Percentiles rank a stretch among this genome's conserved stretches.
These are phyloP conservation scores for Aulostomus chinensis DNA, from an alignment of 2,797 vertebrate species.

Conservation along the genomic window DNA sequence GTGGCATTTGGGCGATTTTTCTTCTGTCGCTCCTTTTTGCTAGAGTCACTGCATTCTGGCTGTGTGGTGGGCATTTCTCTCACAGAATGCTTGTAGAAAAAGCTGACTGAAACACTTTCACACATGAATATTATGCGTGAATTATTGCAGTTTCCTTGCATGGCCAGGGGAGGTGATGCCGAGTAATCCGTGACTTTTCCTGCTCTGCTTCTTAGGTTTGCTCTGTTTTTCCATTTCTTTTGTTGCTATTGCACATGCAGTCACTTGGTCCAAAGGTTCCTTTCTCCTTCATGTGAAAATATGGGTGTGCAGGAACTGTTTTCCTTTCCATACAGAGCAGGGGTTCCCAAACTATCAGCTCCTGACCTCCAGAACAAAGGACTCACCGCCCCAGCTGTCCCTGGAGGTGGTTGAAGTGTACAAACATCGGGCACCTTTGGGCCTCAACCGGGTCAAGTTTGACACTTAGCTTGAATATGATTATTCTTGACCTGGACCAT, in stretches of 20 bases:
- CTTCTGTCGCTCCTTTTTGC: conserved; percentile 41
- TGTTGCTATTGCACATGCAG: conserved; percentile 12
- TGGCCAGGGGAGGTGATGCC: conserved; percentile 55
- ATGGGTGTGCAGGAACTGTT: background rate
- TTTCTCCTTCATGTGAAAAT: background rate
- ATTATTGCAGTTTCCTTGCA: conserved; percentile 51
- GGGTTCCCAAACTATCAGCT: too few relatives aligned
- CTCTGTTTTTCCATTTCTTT: conserved; percentile 30
- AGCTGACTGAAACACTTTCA: conserved; percentile 14
- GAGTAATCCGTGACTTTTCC: conserved; percentile 24
- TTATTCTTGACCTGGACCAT: too few relatives aligned
- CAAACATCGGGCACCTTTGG: too few relatives aligned
- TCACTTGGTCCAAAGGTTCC: conserved; percentile 27
- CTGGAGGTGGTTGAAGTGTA: too few relatives aligned
- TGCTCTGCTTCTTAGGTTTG: conserved; percentile 35
- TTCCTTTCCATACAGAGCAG: conserved; percentile 30
- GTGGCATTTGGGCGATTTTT: conserved; percentile 3
- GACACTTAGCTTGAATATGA: too few relatives aligned
- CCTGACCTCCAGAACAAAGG: too few relatives aligned
- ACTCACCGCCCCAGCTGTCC: too few relatives aligned
- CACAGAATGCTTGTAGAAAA: conserved; percentile 11
- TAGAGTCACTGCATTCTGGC: conserved; percentile 50
- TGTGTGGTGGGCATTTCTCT: conserved; percentile 23
- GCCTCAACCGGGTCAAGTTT: too few relatives aligned
- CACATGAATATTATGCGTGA: conserved; percentile 46